Conservation (phyloP, 2,797 vertebrate genomes). For the Melanotaenia pygmaea region DNA sequence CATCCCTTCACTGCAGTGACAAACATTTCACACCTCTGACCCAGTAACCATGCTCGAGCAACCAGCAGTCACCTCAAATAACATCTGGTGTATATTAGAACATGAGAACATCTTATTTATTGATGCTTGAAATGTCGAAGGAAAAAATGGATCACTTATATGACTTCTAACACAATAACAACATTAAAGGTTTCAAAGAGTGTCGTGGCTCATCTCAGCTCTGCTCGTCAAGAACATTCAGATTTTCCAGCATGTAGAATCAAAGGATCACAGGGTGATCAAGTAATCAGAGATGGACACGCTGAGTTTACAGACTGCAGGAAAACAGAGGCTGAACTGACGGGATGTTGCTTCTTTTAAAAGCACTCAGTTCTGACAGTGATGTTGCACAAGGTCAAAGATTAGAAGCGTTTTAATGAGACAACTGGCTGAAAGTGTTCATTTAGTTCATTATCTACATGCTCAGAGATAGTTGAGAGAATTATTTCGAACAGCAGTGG, state of each 20-base stretch:
- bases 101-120: no score
- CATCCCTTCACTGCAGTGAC: background rate
- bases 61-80: background rate
- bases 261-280: slow-evolving; percentile 2
- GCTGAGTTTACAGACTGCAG: background rate
- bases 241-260: slow-evolving; percentile 15
- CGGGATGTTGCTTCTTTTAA: no score
- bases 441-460: background rate
- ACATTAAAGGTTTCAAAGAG: slow-evolving; percentile 2
- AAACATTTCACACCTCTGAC: background rate
- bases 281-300: background rate
- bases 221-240: background rate
- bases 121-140: no score
- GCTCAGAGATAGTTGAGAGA: background rate
- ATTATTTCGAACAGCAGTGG: background rate
- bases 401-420: background rate
- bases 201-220: background rate
- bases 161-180: background rate
- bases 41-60: background rate
- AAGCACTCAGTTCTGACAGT: background rate
- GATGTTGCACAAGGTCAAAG: background rate
- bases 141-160: background rate
- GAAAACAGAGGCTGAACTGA: background rate
- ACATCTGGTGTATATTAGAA: background rate
- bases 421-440: background rate